Conservation (phyloP, 2,888 invertebrate genomes). For the Cataglyphis livida region DNA sequence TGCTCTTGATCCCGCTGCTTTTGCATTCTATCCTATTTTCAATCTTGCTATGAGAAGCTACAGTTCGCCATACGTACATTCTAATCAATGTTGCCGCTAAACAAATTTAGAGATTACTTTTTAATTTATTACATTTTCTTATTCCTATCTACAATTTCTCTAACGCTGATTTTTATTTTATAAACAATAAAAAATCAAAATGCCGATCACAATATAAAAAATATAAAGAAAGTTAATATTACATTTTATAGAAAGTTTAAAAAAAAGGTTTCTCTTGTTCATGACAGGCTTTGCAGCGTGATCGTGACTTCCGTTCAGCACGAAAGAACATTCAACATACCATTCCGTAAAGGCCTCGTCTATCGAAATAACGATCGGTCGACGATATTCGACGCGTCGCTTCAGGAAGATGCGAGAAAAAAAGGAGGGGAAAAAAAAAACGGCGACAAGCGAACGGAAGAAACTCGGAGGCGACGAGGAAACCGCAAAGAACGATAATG, state of each 20-base stretch:
- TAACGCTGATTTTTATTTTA: not conserved
- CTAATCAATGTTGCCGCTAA: not conserved
- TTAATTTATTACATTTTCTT: not conserved
- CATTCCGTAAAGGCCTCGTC: not conserved
- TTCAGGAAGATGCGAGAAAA: slow-evolving; percentile 8
- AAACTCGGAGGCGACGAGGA: slow-evolving; percentile 45
- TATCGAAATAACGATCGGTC: slow-evolving; percentile 35
- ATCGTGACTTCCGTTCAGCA: slow-evolving; percentile 5
- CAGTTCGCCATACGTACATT: slow-evolving; percentile 26
- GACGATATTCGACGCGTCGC: slow-evolving; percentile 39
- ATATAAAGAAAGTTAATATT: not conserved
- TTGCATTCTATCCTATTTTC: slow-evolving; percentile 50
- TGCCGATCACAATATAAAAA: not conserved
- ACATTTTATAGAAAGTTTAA: not conserved
- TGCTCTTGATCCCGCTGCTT: slow-evolving; percentile 5
- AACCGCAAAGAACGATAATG: slow-evolving; percentile 75
- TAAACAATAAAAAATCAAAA: not conserved
- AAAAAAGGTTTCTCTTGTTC: not conserved
- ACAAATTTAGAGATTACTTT: not conserved
- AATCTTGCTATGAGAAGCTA: slow-evolving; percentile 53
- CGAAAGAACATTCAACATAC: not conserved
- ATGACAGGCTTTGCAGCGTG: not conserved
- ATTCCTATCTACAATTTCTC: not conserved
- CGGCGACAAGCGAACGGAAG: slow-evolving; percentile 24
- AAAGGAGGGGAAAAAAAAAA: not conserved